Percentiles rank a stretch among this genome's conserved stretches.
These are phyloP conservation scores for Drosophila auraria DNA, from an alignment of 1,140 invertebrate species.

Conservation along the genomic window DNA sequence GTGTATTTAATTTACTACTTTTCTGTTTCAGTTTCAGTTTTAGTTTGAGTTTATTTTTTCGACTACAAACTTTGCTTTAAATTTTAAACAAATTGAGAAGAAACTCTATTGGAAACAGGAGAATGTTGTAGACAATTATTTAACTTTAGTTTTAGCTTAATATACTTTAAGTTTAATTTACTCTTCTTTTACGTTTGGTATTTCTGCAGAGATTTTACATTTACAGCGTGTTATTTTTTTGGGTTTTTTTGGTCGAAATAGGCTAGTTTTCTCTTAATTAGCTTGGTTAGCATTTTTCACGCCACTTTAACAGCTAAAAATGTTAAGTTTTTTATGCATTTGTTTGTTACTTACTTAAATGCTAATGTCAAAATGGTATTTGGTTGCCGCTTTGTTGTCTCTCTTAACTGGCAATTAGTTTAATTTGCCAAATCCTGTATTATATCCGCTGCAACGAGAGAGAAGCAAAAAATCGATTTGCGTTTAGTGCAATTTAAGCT, in stretches of 20 bases:
- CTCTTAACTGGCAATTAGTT: conserved; percentile 74
- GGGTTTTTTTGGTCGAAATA: conserved; percentile 67
- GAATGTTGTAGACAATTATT: neutral
- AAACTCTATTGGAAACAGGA: neutral
- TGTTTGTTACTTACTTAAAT: conserved; percentile 65
- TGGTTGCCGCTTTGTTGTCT: conserved; percentile 31
- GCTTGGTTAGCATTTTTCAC: conserved; percentile 42
- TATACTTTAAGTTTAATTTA: conserved; percentile 8
- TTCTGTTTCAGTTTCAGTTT: neutral
- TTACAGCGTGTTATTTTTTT: conserved; percentile 12
- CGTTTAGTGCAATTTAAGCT: conserved; percentile 61
- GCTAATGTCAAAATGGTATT: conserved; percentile 65
- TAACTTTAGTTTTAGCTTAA: conserved; percentile 5
- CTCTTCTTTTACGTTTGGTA: conserved; percentile 20
- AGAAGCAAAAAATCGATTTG: conserved; percentile 49
- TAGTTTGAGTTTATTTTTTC: neutral
- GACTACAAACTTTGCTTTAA: conserved; percentile 2
- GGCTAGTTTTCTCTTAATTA: conserved; percentile 41
- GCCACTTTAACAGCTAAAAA: conserved; percentile 63
- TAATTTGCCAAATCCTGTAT: conserved; percentile 84
- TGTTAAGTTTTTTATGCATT: conserved; percentile 20
- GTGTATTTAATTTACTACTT: conserved; percentile 3
- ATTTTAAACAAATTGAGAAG: neutral
- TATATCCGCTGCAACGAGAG: conserved; percentile 71
- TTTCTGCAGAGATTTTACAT: conserved; percentile 27